Percentiles rank a stretch among this genome's conserved stretches.
Evolutionary conservation across 1,140 invertebrate species (phyloP).

Genomic region (Caligus rogercresseyi): DNA sequence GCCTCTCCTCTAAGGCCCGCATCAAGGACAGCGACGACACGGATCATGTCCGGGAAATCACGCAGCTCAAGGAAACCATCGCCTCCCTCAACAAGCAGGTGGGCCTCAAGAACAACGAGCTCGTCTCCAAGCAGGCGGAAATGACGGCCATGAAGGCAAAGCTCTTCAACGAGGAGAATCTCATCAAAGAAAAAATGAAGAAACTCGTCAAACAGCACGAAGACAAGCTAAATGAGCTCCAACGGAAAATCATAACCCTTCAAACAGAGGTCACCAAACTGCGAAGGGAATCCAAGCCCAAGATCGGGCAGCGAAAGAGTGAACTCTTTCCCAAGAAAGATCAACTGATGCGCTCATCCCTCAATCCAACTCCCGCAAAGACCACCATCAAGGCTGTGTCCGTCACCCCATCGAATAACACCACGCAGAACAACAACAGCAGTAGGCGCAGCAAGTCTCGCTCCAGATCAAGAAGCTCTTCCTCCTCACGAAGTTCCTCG

Average conservation of each 20-base stretch:
- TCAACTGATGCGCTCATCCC: not conserved
- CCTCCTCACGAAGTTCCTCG: not conserved
- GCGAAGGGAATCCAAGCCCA: not conserved
- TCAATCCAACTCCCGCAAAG: not conserved
- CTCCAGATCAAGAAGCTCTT: constrained; percentile 3
- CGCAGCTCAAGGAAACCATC: constrained; percentile 81
- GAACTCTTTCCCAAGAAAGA: constrained; percentile 5
- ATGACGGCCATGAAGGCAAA: constrained; percentile 19
- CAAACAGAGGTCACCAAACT: not conserved
- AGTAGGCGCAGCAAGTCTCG: not conserved
- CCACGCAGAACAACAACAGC: not conserved
- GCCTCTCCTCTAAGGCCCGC: constrained; percentile 7
- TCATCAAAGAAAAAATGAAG: constrained; percentile 19
- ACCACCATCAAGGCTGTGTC: not conserved
- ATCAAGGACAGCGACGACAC: constrained; percentile 60
- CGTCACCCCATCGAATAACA: not conserved
- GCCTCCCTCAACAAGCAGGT: constrained; percentile 77
- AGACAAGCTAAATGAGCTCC: constrained; percentile 11
- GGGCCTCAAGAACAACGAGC: constrained; percentile 57
- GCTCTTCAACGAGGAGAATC: constrained; percentile 19
- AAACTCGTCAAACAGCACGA: not conserved
- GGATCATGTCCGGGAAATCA: constrained; percentile 82
- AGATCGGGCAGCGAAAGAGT: not conserved
- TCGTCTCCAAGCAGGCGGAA: constrained; percentile 37
- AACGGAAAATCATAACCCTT: not conserved